Base-by-base conservation (phyloP, 2,797 vertebrate species). In the Coregonus sp. region DNA sequence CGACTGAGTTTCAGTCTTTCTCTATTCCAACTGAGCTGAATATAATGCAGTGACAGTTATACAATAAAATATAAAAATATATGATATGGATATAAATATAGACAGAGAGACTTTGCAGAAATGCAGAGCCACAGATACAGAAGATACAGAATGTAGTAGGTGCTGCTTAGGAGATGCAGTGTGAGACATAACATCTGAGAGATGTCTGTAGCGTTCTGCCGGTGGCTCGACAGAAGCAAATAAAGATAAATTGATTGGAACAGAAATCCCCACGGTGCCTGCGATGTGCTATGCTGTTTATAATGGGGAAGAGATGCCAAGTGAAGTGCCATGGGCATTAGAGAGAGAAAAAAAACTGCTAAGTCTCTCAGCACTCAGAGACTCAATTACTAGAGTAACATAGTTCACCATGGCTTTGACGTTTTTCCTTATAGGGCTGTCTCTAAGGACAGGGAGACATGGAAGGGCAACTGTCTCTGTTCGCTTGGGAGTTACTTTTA, bases 231-330 rank as follows among this genome's bases (percentile, higher is more conserved):
- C 84, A 88, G 86, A 86, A 83, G 84, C 82, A 81, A 86, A 93
- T 92, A 88, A 89, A 90, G 89, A 90, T 89, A 86, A 93, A 91
- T 85, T 90, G 88, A 94, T 91, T 87, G 86, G 84, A 90, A 85
- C 82, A 80, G 83, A 88, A 83, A 81, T 86, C 83, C 88, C 59
- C 79, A 84, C 79, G 72, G 88, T 78, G 73, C 40, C 65, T 78
- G 84, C 76, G 73, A 76, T 80, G 80, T 85, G 82, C 72, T 85
- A 79, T 63, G 11, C 80, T 84, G 85, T 91, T 89, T 90, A 88
- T 86, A 86, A 87, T 80, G 66, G 70, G 77, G 69, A 79, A 78
- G 79, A 87, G 81, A 84, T 82, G 85, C 80, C 77, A 81, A 86
- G 77, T 80, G 78, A 86, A 85, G 78, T 82, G 79, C 68, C 81